Percentiles rank a stretch among this genome's conserved stretches.
Evolutionary conservation across 2,113 vertebrate species (phyloP).

Genomic region (Grantiella picta): DNA sequence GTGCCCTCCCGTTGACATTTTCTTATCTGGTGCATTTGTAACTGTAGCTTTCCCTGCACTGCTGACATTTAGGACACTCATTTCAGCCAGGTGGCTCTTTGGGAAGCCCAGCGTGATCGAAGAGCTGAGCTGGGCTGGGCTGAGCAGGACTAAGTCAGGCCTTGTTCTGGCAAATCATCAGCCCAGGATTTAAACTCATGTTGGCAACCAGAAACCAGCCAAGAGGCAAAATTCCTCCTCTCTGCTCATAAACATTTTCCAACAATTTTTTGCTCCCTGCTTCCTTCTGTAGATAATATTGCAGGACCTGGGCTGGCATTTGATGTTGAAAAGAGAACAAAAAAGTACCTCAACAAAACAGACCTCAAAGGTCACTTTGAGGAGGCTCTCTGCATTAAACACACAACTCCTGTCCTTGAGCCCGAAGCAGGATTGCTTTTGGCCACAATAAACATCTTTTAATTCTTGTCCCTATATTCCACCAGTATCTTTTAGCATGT

Average conservation of each 20-base stretch:
- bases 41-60: background rate
- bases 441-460: background rate
- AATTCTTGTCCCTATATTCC: background rate
- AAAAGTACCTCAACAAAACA: no score
- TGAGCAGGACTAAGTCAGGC: background rate
- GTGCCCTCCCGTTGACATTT: constrained; percentile 7
- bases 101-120: background rate
- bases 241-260: background rate
- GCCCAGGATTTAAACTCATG: background rate
- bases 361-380: background rate
- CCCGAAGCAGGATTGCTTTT: background rate
- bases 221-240: background rate
- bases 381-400: background rate
- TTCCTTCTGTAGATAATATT: background rate
- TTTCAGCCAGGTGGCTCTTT: background rate
- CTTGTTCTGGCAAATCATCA: background rate
- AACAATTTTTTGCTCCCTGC: background rate
- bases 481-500: background rate
- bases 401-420: background rate
- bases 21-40: background rate
- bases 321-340: background rate
- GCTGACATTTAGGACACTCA: constrained; percentile 4
- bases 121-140: background rate
- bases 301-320: background rate
- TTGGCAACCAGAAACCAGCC: background rate